Evolutionary conservation across 2,888 invertebrate species (phyloP).

Genomic region (Athalia circularis): DNA sequence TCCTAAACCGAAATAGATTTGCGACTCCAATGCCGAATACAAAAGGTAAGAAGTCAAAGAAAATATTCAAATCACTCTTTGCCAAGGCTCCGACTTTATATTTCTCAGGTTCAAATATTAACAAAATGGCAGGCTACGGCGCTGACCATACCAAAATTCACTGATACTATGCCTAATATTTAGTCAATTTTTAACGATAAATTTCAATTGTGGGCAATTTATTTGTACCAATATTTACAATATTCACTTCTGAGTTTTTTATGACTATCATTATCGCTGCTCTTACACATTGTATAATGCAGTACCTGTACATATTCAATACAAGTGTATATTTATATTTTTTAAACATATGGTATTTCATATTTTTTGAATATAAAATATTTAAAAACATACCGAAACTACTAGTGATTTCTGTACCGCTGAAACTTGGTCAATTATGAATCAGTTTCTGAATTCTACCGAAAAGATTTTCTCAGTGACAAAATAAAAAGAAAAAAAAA

Average conservation of each 20-base stretch:
- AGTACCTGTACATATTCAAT: slow-evolving; percentile 12
- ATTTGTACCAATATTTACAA: slow-evolving; percentile 30
- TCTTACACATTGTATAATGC: background rate
- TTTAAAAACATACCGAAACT: background rate
- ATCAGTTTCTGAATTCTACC: background rate
- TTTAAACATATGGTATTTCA: too few species aligned
- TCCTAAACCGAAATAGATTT: slow-evolving; percentile 1
- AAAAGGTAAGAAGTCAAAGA: slow-evolving; percentile 57
- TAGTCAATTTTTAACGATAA: slow-evolving; percentile 2
- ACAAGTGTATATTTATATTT: background rate
- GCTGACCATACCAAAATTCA: slow-evolving; percentile 26
- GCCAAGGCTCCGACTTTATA: slow-evolving; percentile 58
- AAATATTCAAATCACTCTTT: slow-evolving; percentile 62
- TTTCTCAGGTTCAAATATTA: slow-evolving; percentile 68
- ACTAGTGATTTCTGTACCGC: background rate
- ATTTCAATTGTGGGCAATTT: slow-evolving; percentile 1
- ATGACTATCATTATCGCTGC: background rate
- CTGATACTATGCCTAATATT: background rate
- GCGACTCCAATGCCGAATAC: slow-evolving; percentile 16
- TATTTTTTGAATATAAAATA: background rate
- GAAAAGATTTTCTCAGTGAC: background rate
- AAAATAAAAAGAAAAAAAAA: background rate
- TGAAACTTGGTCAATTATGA: background rate
- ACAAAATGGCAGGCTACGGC: slow-evolving; percentile 68
- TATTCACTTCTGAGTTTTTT: slow-evolving; percentile 11